phyloP scores from a whole-genome alignment of 2,888 invertebrate genomes.

The Caenorhabditis parvicauda region DNA sequence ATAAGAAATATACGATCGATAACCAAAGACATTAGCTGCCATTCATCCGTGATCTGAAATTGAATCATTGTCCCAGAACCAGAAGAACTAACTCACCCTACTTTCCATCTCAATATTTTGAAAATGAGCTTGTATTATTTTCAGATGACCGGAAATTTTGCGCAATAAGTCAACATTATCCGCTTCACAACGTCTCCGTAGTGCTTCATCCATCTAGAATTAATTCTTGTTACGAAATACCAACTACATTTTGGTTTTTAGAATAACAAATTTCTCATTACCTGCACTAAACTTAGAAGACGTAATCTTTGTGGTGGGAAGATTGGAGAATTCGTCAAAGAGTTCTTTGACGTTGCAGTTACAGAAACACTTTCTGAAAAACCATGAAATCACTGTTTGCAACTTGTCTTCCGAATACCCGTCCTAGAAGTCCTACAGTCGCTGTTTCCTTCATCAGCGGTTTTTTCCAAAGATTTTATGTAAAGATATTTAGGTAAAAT shows the following conservation, averaged over 20 bases:
- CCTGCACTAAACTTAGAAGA: slow-evolving; percentile 29
- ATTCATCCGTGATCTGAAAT: slow-evolving; percentile 44
- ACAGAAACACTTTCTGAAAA: slow-evolving; percentile 15
- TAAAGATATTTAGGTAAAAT: slow-evolving; percentile 34
- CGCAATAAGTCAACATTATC: slow-evolving; percentile 37
- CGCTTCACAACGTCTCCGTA: slow-evolving; percentile 29
- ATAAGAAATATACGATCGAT: slow-evolving; percentile 43
- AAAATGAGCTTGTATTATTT: slow-evolving; percentile 43
- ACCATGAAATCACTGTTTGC: background rate
- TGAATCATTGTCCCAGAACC: background rate
- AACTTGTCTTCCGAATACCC: slow-evolving; percentile 4
- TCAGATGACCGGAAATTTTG: slow-evolving; percentile 36
- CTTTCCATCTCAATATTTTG: slow-evolving; percentile 42
- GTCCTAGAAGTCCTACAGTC: slow-evolving; percentile 23
- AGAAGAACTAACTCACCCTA: slow-evolving; percentile 18
- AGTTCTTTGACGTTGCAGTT: slow-evolving; percentile 10
- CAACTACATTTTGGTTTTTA: background rate
- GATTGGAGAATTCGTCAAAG: slow-evolving; percentile 20
- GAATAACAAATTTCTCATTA: background rate
- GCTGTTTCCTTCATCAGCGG: slow-evolving; percentile 16
- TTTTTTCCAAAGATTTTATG: slow-evolving; percentile 22
- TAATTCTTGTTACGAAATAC: background rate
- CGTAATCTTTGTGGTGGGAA: slow-evolving; percentile 29
- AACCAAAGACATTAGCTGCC: slow-evolving; percentile 45
- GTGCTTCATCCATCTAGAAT: slow-evolving; percentile 38